Percentiles rank a stretch among this genome's conserved stretches.
Evolutionary conservation across 35 echinoderm and acorn worm species (phyloP).

Genomic region (Stichopus chloronotus): DNA sequence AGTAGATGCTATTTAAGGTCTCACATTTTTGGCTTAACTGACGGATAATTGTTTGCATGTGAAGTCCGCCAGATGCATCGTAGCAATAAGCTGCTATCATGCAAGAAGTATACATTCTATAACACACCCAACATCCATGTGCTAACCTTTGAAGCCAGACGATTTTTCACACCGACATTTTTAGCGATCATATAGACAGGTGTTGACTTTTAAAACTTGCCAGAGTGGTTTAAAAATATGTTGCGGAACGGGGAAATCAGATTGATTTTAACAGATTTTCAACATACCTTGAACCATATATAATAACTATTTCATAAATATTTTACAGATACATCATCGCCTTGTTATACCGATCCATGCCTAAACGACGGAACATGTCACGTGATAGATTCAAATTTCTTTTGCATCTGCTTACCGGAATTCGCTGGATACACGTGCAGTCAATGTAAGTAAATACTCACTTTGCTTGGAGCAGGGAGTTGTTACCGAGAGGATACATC

Average conservation of each 20-base stretch:
- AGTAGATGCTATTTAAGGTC: background rate
- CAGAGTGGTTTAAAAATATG: no score
- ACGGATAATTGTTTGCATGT: background rate
- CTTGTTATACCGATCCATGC: constrained; percentile 36
- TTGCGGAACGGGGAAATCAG: no score
- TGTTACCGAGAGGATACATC: no score
- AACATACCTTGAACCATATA: no score
- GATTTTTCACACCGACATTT: background rate
- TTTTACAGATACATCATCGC: constrained; percentile 19
- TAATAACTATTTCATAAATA: background rate
- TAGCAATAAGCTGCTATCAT: background rate
- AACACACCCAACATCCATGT: background rate
- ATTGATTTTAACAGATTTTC: no score
- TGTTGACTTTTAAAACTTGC: no score
- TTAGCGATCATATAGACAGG: no score
- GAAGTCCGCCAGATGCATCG: background rate
- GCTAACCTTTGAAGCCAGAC: background rate
- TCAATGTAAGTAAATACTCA: background rate
- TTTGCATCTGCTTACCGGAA: background rate
- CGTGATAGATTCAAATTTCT: background rate
- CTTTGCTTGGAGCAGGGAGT: no score
- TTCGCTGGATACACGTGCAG: constrained; percentile 16
- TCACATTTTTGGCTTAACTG: background rate
- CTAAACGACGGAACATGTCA: constrained; percentile 15
- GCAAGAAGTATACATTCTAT: background rate